Conservation (phyloP, 1,140 invertebrate species). For the Zophobas morio region DNA sequence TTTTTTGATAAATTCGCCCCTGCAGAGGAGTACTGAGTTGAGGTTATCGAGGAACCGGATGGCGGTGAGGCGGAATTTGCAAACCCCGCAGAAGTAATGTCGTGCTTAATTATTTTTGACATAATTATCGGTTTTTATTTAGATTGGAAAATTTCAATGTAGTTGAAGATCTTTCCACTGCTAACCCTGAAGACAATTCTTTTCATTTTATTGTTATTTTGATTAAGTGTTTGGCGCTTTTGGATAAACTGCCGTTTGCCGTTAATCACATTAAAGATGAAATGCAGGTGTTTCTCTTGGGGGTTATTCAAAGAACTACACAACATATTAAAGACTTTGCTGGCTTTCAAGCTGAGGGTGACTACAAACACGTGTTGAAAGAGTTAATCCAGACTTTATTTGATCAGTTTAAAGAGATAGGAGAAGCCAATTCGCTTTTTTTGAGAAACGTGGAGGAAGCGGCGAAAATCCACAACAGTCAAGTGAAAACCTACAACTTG, state of each 20-base stretch:
- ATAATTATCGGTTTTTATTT: background rate
- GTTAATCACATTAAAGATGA: conserved; percentile 86
- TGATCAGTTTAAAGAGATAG: conserved; percentile 82
- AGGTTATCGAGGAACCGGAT: conserved; percentile 70
- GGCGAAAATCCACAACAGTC: conserved; percentile 71
- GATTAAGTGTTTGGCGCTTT: conserved; percentile 87
- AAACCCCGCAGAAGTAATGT: conserved; percentile 62
- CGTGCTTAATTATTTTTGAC: background rate
- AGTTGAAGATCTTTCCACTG: conserved; percentile 75
- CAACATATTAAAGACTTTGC: conserved; percentile 78
- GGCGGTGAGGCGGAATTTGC: conserved; percentile 67
- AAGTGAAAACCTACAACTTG: conserved; percentile 80
- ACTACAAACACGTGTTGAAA: conserved; percentile 68
- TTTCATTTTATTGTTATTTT: conserved; percentile 85
- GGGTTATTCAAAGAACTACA: conserved; percentile 83
- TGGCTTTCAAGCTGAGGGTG: conserved; percentile 63
- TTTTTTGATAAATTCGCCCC: conserved; percentile 66
- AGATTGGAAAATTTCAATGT: conserved; percentile 66
- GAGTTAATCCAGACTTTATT: conserved; percentile 78
- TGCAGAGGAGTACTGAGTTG: conserved; percentile 71
- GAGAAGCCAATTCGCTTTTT: conserved; percentile 77
- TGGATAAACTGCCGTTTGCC: conserved; percentile 88
- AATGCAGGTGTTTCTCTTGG: conserved; percentile 85
- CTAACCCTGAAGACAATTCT: conserved; percentile 79
- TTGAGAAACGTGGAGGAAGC: conserved; percentile 75